Percentiles rank a stretch among this genome's conserved stretches.
Evolutionary conservation across 1,140 invertebrate species (phyloP).

Genomic region (Drosophila melanica): DNA sequence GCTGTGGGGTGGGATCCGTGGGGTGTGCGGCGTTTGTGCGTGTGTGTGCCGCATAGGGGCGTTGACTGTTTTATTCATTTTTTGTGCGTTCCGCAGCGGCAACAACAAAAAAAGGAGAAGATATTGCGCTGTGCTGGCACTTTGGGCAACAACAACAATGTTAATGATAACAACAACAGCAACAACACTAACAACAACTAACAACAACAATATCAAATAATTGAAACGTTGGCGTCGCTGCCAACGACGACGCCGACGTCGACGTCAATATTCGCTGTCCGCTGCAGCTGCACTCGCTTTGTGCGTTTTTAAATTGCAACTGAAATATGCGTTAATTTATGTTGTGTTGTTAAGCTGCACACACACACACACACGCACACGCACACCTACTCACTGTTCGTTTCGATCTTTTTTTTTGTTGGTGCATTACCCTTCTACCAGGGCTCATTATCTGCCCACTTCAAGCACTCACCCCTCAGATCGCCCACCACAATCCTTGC

Average conservation of each 20-base stretch:
- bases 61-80: constrained; percentile 78
- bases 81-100: constrained; percentile 63
- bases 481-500: constrained; percentile 11
- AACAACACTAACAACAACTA: constrained; percentile 18
- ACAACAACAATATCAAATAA: constrained; percentile 19
- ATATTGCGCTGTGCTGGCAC: constrained; percentile 58
- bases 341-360: constrained; percentile 74
- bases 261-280: constrained; percentile 25
- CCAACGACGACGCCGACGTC: neutral
- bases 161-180: constrained; percentile 65
- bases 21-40: neutral
- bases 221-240: constrained; percentile 28
- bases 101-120: neutral
- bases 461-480: constrained; percentile 4
- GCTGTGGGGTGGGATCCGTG: neutral
- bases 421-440: neutral
- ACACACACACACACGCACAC: constrained; percentile 19
- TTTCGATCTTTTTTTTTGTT: constrained; percentile 14
- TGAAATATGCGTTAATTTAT: constrained; percentile 82
- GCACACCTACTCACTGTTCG: constrained; percentile 6
- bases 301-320: constrained; percentile 77
- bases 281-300: constrained; percentile 63
- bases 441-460: constrained; percentile 39
- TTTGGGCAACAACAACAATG: constrained; percentile 71
- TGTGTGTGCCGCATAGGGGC: constrained; percentile 48